Conservation (phyloP, 1,140 invertebrate genomes). For the Pogonus chalceus region DNA sequence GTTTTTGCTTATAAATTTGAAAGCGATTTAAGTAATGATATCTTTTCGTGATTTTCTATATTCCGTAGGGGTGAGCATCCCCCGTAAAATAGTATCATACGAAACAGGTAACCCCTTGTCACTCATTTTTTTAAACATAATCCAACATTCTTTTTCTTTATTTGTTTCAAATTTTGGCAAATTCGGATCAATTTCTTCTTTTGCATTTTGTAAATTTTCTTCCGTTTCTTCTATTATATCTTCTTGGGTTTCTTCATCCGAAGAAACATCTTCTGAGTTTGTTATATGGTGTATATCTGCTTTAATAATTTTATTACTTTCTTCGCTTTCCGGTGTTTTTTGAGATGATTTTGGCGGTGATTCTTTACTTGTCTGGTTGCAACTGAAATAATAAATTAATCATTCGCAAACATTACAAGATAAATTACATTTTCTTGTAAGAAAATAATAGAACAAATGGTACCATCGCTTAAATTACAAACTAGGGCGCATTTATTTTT, state of each 20-base stretch:
- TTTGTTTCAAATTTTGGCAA: constrained; percentile 18
- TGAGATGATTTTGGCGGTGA: not conserved
- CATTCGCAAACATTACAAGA: too few species aligned
- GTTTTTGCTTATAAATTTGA: too few species aligned
- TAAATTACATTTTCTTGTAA: too few species aligned
- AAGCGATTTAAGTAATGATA: too few species aligned
- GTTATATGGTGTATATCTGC: constrained; percentile 6
- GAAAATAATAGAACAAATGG: too few species aligned
- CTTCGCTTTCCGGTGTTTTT: not conserved
- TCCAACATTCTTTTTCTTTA: constrained; percentile 52
- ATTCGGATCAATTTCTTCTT: constrained; percentile 3
- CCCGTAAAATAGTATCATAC: constrained; percentile 57
- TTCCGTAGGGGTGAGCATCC: constrained; percentile 60
- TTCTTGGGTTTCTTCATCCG: not conserved
- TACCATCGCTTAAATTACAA: too few species aligned
- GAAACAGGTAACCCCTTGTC: constrained; percentile 57
- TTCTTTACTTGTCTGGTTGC: not conserved
- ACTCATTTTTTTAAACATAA: constrained; percentile 54
- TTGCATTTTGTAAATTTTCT: not conserved
- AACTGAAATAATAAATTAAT: too few species aligned
- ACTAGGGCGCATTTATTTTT: too few species aligned
- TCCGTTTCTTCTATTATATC: not conserved
- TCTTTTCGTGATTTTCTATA: constrained; percentile 40
- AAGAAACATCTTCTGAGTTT: not conserved
- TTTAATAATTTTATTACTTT: constrained; percentile 10